These are phyloP conservation scores for Drosophila nr. perissopoda DNA, from an alignment of 2,888 invertebrate genomes.

Conservation along the genomic window DNA sequence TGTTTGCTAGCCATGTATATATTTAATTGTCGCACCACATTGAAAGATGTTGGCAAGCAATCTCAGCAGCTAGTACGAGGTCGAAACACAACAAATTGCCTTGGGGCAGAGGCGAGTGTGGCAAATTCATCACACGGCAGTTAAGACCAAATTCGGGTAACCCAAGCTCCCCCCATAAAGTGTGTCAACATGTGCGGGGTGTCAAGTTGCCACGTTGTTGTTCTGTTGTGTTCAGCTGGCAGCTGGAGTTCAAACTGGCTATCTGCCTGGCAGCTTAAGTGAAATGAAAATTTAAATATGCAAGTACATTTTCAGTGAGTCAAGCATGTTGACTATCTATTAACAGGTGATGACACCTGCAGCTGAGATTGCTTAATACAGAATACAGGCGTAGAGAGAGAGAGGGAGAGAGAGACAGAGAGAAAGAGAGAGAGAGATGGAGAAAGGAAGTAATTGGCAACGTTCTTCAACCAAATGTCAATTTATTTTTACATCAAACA, in stretches of 20 bases:
- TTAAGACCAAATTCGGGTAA: slow-evolving; percentile 4
- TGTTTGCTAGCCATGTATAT: neutral
- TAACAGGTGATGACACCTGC: slow-evolving; percentile 75
- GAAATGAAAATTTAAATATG: slow-evolving; percentile 71
- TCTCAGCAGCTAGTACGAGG: slow-evolving; percentile 49
- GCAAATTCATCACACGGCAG: slow-evolving; percentile 49
- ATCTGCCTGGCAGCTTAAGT: slow-evolving; percentile 31
- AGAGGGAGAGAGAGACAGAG: neutral
- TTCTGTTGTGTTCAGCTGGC: slow-evolving; percentile 11
- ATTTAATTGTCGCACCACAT: slow-evolving; percentile 3
- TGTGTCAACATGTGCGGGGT: slow-evolving; percentile 61
- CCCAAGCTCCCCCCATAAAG: slow-evolving; percentile 19
- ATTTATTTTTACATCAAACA: slow-evolving; percentile 75
- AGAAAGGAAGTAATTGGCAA: neutral
- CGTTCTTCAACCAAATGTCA: slow-evolving; percentile 75
- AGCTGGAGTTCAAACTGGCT: slow-evolving; percentile 11
- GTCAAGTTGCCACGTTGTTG: slow-evolving; percentile 25
- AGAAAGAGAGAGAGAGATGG: neutral
- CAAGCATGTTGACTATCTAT: slow-evolving; percentile 60
- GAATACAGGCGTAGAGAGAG: neutral
- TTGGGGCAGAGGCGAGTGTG: slow-evolving; percentile 50
- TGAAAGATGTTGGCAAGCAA: slow-evolving; percentile 44
- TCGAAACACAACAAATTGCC: slow-evolving; percentile 38
- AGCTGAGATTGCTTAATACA: slow-evolving; percentile 27
- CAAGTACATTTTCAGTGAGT: slow-evolving; percentile 60